Evolutionary conservation across 2,888 invertebrate genomes (phyloP).

Genomic region (Leptarthrus brevirostris): DNA sequence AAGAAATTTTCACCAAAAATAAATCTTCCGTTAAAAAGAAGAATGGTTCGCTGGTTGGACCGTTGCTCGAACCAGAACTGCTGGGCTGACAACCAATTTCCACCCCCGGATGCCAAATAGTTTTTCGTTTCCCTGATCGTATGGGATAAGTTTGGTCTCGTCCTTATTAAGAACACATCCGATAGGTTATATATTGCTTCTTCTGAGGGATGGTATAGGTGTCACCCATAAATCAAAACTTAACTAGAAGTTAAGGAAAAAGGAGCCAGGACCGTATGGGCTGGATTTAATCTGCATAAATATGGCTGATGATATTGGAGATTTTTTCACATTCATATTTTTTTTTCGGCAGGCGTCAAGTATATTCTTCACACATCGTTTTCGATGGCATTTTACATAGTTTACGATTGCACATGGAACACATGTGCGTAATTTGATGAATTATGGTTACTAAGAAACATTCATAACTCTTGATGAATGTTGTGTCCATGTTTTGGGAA

Average conservation of each 20-base stretch:
- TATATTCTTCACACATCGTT: conserved; percentile 42
- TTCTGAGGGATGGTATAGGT: conserved; percentile 40
- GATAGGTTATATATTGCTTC: conserved; percentile 18
- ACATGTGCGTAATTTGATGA: conserved; percentile 44
- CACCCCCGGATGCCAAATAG: neutral
- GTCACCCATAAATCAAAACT: conserved; percentile 43
- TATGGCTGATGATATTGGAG: conserved; percentile 42
- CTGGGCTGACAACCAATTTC: neutral
- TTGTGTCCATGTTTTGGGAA: too few relatives aligned
- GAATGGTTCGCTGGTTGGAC: neutral
- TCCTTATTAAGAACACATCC: conserved; percentile 41
- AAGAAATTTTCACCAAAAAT: conserved; percentile 49
- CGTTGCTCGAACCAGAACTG: neutral
- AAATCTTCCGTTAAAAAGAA: conserved; percentile 48
- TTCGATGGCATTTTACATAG: conserved; percentile 32
- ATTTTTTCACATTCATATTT: conserved; percentile 23
- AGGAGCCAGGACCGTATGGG: conserved; percentile 12
- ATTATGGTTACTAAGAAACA: neutral
- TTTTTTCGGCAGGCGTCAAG: conserved; percentile 24
- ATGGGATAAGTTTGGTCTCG: conserved; percentile 1
- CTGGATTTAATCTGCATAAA: conserved; percentile 45
- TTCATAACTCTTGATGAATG: neutral
- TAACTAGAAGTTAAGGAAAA: conserved; percentile 41
- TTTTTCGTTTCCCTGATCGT: conserved; percentile 1
- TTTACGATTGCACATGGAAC: conserved; percentile 50